Percentiles rank a stretch among this genome's conserved stretches.
Conservation (phyloP, 2,797 vertebrate species). For the Cyprinella venusta region DNA sequence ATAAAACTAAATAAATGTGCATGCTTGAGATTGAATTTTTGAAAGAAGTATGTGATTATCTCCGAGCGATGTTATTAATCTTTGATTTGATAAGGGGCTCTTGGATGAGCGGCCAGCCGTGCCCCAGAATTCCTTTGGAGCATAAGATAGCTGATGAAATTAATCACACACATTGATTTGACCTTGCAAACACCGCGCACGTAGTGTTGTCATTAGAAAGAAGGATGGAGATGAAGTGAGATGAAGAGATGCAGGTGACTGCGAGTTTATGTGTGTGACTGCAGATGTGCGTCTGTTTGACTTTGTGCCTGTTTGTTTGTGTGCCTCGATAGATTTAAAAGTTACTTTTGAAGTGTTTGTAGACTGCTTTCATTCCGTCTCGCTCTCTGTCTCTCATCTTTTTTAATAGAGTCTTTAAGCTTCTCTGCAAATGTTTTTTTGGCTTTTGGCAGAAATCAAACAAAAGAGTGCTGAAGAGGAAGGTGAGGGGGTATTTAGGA, state of each 20-base stretch:
- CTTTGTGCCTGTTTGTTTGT: conserved; percentile 18
- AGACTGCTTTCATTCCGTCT: background rate
- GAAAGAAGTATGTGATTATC: background rate
- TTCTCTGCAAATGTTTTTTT: background rate
- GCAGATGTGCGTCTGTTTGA: background rate
- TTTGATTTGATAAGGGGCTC: background rate
- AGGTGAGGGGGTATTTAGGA: conserved; percentile 15
- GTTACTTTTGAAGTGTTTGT: conserved; percentile 15
- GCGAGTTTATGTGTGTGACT: background rate
- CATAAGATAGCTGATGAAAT: conserved; percentile 30
- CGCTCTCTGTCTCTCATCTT: conserved; percentile 19
- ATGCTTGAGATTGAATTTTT: background rate
- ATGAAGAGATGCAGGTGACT: conserved; percentile 8
- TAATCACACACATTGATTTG: conserved; percentile 25
- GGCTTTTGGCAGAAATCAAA: conserved; percentile 19
- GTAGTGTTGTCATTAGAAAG: conserved; percentile 23
- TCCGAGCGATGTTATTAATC: conserved; percentile 2
- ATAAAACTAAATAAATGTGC: background rate
- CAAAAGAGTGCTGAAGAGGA: conserved; percentile 25
- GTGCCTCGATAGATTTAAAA: conserved; percentile 18
- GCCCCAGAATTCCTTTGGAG: conserved; percentile 8
- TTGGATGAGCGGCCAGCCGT: background rate
- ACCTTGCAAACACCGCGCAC: conserved; percentile 1
- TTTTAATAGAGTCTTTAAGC: conserved; percentile 24
- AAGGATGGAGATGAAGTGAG: background rate